Evolutionary conservation across 1,140 invertebrate species (phyloP), one percentile per base, ranked within the genome.

Genomic region (Neodiprion virginianus): DNA sequence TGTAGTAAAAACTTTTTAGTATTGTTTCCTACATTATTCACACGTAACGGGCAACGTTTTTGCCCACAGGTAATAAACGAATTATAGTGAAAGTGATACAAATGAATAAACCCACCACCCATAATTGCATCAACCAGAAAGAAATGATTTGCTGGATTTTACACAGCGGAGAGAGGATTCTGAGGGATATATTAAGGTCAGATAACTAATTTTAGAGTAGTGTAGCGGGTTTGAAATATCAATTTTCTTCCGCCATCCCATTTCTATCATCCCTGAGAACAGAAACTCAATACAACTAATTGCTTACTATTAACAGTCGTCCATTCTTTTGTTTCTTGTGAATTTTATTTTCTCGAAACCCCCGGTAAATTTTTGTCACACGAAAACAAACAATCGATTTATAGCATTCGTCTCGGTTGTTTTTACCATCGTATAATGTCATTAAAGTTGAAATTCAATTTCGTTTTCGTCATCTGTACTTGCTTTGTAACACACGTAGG

Each of bases 41-140:
- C 76, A 69, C 75, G 77, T 82, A 80, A 81, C 75, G 79, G 80
- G 80, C 79, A 82, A 77, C 73, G 40, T 82, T 82, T 82, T 81
- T 80, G 78, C 78, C 80, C 77, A 48, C 80, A 81, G 78, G 76
- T 81, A 61, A 61, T 14, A 14, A 61, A 61, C 75, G 67, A 11
- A 23, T 21, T 65, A 5, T 69, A 12, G 17, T 47, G 67, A 7
- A 28, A 72, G 69, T 53, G 72, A 71, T 74, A 76, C 73, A 70
- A 71, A 76, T 71, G 75, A 73, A 77, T 77, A 73, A 74, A 75
- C 78, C 69, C 73, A 74, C 49, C 69, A 67, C 74, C 78, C 53
- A 67, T 72, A 74, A 74, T 78, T 14, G 69, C 53, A 28, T 69
- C 69, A 72, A 68, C 11, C 53, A 14, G 8, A 61, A 76, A 71